Evolutionary conservation across 2,888 invertebrate genomes (phyloP).

Genomic region (Hylaea fasciaria): DNA sequence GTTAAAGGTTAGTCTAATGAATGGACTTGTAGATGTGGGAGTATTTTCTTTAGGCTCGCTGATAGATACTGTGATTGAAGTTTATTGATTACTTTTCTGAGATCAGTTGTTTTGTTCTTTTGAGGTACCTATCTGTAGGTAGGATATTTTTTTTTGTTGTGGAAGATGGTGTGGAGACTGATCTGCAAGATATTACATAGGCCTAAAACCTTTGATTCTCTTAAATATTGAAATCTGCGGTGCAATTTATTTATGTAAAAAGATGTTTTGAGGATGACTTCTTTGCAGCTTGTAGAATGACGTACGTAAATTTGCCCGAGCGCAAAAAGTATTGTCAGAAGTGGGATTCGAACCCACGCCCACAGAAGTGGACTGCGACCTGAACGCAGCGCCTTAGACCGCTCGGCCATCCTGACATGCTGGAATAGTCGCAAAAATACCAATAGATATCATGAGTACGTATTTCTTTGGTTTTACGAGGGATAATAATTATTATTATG

Average conservation of each 20-base stretch:
- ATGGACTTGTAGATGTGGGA: constrained; percentile 17
- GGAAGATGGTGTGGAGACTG: too few relatives aligned
- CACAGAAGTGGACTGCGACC: constrained; percentile 32
- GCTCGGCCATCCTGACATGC: constrained; percentile 21
- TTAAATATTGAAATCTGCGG: too few relatives aligned
- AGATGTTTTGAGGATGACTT: too few relatives aligned
- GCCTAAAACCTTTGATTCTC: too few relatives aligned
- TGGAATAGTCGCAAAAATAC: not conserved
- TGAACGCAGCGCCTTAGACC: constrained; percentile 32
- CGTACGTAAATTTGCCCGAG: not conserved
- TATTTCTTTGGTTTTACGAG: not conserved
- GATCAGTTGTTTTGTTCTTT: not conserved
- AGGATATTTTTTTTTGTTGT: too few relatives aligned
- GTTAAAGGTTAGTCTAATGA: constrained; percentile 50
- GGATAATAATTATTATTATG: too few relatives aligned
- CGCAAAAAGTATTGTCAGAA: constrained; percentile 21
- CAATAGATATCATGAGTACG: not conserved
- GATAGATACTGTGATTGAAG: constrained; percentile 8
- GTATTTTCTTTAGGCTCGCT: constrained; percentile 9
- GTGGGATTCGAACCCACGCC: constrained; percentile 34
- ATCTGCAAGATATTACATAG: too few relatives aligned
- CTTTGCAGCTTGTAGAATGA: too few relatives aligned
- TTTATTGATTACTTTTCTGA: constrained; percentile 8
- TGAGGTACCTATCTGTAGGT: constrained; percentile 2
- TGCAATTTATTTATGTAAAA: too few relatives aligned